Percentiles rank a stretch among this genome's conserved stretches.
phyloP scores from a whole-genome alignment of 2,888 invertebrate genomes.

The Euzetes globulus region DNA sequence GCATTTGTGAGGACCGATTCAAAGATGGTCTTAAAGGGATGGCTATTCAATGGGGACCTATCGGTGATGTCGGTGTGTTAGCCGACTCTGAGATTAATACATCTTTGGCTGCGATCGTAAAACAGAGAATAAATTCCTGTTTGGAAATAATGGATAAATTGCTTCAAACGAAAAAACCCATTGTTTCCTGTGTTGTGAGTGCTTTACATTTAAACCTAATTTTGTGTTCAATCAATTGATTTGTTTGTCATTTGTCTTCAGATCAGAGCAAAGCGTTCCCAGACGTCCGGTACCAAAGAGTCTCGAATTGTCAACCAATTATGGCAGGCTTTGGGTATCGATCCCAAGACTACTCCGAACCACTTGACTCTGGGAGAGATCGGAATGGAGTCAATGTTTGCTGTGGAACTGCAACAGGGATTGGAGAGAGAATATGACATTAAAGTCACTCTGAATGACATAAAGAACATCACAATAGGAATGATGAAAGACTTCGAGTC shows the following conservation, averaged over 20 bases:
- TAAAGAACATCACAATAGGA: constrained; percentile 8
- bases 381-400: constrained; percentile 95
- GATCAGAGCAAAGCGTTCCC: not conserved
- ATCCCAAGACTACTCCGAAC: constrained; percentile 15
- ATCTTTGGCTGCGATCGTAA: constrained; percentile 84
- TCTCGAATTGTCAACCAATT: constrained; percentile 1
- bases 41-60: constrained; percentile 98
- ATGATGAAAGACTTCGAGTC: constrained; percentile 12
- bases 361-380: constrained; percentile 75
- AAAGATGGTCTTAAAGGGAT: constrained; percentile 72
- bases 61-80: constrained; percentile 91
- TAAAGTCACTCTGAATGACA: not conserved
- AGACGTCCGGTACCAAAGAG: not conserved
- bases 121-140: constrained; percentile 87
- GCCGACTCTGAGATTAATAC: constrained; percentile 80
- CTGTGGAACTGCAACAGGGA: not conserved
- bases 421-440: constrained; percentile 8
- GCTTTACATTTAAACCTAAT: not conserved
- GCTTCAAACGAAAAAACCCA: constrained; percentile 75
- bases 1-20: constrained; percentile 78
- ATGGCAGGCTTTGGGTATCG: constrained; percentile 24
- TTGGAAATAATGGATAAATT: constrained; percentile 76
- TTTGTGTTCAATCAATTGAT: too few relatives aligned
- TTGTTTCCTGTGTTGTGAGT: constrained; percentile 57
- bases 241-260: not conserved